A percentile compares a stretch with the other conserved stretches of the same genome.
These are phyloP conservation scores for Pampus argenteus DNA, from an alignment of 2,797 vertebrate species.

Conservation along the genomic window DNA sequence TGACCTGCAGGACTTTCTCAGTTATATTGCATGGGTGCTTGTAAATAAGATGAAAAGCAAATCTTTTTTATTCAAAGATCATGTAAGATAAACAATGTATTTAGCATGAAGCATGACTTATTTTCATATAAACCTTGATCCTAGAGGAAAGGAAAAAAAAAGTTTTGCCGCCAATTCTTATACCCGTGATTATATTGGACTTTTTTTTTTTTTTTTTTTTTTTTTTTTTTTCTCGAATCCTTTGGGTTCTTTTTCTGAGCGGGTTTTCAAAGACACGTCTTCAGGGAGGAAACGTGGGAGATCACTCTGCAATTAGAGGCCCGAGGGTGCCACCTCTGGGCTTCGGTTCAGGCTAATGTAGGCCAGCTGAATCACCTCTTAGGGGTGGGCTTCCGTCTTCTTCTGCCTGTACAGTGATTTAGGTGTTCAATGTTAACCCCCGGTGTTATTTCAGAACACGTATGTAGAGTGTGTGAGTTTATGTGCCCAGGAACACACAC, in stretches of 20 bases:
- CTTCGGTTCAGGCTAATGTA: constrained; percentile 59
- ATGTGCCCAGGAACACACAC: constrained; percentile 73
- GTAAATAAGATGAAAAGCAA: constrained; percentile 89
- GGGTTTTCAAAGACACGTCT: constrained; percentile 95
- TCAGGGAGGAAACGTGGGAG: constrained; percentile 93
- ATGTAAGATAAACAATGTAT: constrained; percentile 99
- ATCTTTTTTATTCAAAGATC: constrained; percentile 96
- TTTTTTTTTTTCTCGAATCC: constrained; percentile 56
- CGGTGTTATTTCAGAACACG: constrained; percentile 77
- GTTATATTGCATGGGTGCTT: constrained; percentile 96
- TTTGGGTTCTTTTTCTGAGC: constrained; percentile 82
- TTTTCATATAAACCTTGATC: constrained; percentile 99
- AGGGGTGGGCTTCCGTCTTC: constrained; percentile 85
- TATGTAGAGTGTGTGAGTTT: constrained; percentile 74
- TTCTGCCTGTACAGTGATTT: constrained; percentile 87
- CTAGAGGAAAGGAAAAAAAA: constrained; percentile 90
- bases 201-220: constrained; percentile 57
- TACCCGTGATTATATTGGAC: constrained; percentile 91
- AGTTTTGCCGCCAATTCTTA: constrained; percentile 96
- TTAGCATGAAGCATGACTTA: constrained; percentile 99
- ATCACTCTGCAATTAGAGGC: constrained; percentile 67
- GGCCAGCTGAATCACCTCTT: constrained; percentile 69
- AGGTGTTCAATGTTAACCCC: constrained; percentile 82
- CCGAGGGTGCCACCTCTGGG: constrained; percentile 55
- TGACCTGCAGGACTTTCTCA: constrained; percentile 94